Conservation (phyloP, 2,888 invertebrate genomes). For the Allygus modestus region DNA sequence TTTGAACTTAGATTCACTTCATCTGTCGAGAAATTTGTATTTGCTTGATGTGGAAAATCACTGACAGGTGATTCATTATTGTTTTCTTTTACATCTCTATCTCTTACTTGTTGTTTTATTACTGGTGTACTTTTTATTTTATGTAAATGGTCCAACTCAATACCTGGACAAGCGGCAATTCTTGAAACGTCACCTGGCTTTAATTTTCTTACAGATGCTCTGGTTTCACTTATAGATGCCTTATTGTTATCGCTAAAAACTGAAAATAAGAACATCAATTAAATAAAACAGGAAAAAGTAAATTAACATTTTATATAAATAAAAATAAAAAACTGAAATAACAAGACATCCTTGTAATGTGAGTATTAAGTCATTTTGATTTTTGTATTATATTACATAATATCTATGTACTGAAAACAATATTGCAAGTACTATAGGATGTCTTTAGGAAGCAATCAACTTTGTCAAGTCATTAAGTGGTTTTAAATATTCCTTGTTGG, state of each 20-base stretch:
- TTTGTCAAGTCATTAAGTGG: too few species aligned
- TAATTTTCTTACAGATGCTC: constrained; percentile 83
- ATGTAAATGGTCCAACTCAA: constrained; percentile 62
- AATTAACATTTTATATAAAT: background rate
- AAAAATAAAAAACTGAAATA: too few species aligned
- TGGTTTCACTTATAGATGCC: constrained; percentile 79
- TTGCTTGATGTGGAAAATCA: background rate
- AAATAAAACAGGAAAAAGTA: background rate
- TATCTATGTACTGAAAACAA: too few species aligned
- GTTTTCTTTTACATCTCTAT: background rate
- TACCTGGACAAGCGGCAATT: constrained; percentile 77
- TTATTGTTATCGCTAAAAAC: constrained; percentile 80
- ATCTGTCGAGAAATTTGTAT: background rate
- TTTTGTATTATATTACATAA: too few species aligned
- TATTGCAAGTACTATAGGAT: too few species aligned
- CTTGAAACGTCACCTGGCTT: constrained; percentile 74
- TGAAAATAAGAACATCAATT: constrained; percentile 62
- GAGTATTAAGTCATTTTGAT: too few species aligned
- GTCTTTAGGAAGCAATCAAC: too few species aligned
- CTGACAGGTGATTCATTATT: background rate
- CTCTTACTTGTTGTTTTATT: constrained; percentile 67
- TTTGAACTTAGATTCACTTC: background rate
- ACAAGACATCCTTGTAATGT: too few species aligned
- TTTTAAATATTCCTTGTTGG: too few species aligned
- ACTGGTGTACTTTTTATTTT: constrained; percentile 48